Evolutionary conservation across 2,888 invertebrate genomes (phyloP).

Genomic region (Tetranychus truncatus): DNA sequence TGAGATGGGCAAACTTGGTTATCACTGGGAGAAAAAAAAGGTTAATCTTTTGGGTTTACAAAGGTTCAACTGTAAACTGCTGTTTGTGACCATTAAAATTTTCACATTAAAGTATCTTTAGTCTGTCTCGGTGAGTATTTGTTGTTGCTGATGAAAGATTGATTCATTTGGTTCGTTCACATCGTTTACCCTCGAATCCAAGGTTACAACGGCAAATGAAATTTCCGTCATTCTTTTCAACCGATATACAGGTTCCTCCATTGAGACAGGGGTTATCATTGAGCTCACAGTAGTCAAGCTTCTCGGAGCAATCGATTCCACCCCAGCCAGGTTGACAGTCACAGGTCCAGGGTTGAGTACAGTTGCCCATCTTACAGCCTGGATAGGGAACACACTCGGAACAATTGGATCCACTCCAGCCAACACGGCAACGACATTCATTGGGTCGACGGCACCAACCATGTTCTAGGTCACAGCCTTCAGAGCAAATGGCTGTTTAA

Average conservation of each 20-base stretch:
- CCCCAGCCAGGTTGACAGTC: conserved; percentile 70
- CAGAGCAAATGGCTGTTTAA: conserved; percentile 54
- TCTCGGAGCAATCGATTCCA: conserved; percentile 53
- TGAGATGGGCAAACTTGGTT: too few relatives aligned
- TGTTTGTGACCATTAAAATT: too few relatives aligned
- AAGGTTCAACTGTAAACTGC: too few relatives aligned
- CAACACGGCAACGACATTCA: conserved; percentile 65
- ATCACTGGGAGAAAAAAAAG: too few relatives aligned
- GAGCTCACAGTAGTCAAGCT: conserved; percentile 19
- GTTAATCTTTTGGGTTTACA: too few relatives aligned
- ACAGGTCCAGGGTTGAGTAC: conserved; percentile 73
- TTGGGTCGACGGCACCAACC: conserved; percentile 61
- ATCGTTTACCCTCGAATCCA: conserved; percentile 29
- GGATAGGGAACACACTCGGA: conserved; percentile 56
- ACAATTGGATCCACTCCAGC: conserved; percentile 62
- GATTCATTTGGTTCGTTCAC: conserved; percentile 22
- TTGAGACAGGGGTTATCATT: conserved; percentile 16
- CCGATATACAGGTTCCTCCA: conserved; percentile 19
- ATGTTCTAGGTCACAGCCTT: conserved; percentile 59
- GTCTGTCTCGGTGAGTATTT: background rate
- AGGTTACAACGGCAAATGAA: conserved; percentile 28
- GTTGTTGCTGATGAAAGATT: background rate
- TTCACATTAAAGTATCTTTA: too few relatives aligned
- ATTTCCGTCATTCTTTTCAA: conserved; percentile 16
- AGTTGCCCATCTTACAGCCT: conserved; percentile 66